phyloP scores from a whole-genome alignment of 1,140 invertebrate species.

The Paracyclopina nana region DNA sequence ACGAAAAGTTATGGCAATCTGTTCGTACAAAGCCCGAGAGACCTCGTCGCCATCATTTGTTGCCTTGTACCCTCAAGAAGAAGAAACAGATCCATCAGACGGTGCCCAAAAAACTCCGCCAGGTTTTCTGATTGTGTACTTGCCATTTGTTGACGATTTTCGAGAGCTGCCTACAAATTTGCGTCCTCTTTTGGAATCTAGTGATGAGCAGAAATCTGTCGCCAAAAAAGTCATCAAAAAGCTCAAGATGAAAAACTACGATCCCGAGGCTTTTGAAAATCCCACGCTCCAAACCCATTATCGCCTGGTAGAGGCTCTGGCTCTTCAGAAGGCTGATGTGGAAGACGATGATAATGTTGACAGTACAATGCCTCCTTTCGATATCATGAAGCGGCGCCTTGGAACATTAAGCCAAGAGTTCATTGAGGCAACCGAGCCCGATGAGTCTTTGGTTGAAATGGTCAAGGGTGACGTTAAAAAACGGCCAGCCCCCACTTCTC shows the following conservation, averaged over 20 bases:
- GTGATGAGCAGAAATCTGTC: conserved; percentile 1
- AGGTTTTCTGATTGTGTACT: conserved; percentile 11
- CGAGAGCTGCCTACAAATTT: not conserved
- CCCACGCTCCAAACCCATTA: conserved; percentile 3
- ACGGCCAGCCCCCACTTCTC: no score
- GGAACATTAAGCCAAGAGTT: not conserved
- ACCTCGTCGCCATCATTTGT: conserved; percentile 4
- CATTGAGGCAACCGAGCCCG: not conserved
- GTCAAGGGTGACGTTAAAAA: no score
- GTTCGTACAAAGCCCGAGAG: conserved; percentile 9
- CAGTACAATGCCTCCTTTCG: no score
- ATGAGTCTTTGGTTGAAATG: no score
- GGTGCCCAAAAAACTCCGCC: conserved; percentile 5
- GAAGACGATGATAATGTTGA: not conserved
- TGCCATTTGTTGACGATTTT: conserved; percentile 12
- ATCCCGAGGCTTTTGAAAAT: conserved; percentile 11
- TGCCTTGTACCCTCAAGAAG: conserved; percentile 8
- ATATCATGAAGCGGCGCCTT: no score
- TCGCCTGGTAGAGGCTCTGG: conserved; percentile 6
- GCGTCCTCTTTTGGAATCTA: not conserved
- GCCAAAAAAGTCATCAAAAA: conserved; percentile 9
- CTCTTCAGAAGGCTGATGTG: conserved; percentile 9
- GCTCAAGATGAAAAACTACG: conserved; percentile 12
- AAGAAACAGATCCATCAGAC: not conserved
- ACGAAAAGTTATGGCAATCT: conserved; percentile 10